These are phyloP conservation scores for Heteronetta atricapilla DNA, from an alignment of 2,113 vertebrate species.

Conservation along the genomic window DNA sequence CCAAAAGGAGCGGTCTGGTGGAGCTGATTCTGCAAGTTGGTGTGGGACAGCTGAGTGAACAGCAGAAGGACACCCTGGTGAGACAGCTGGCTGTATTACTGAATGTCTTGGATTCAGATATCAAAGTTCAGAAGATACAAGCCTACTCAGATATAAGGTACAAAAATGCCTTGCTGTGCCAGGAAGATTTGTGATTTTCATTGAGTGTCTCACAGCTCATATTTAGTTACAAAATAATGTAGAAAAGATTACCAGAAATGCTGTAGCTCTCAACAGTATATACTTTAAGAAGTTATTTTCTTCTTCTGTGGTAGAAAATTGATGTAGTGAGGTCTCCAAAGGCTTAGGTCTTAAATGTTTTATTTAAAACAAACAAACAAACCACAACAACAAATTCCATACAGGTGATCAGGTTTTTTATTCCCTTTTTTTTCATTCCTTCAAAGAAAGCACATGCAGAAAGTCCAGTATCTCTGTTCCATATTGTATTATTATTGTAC, in stretches of 20 bases:
- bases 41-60: conserved; percentile 81
- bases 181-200: not conserved
- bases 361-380: not conserved
- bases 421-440: not conserved
- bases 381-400: not conserved
- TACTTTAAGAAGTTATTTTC: not conserved
- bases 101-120: conserved; percentile 83
- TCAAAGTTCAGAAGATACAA: conserved; percentile 85
- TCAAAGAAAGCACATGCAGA: not conserved
- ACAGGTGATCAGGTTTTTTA: not conserved
- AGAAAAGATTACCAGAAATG: not conserved
- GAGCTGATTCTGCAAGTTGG: conserved; percentile 90
- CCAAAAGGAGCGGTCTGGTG: conserved; percentile 81
- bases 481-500: not conserved
- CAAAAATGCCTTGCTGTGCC: not conserved
- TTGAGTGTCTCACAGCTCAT: not conserved
- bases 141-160: conserved; percentile 90
- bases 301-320: not conserved
- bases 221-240: not conserved
- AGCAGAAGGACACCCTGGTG: conserved; percentile 85
- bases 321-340: not conserved
- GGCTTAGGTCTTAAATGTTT: not conserved
- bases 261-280: not conserved
- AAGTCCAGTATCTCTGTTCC: not conserved
- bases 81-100: conserved; percentile 87